Base-by-base conservation (phyloP, 2,888 invertebrate genomes). In the Drosophila bunnanda region DNA sequence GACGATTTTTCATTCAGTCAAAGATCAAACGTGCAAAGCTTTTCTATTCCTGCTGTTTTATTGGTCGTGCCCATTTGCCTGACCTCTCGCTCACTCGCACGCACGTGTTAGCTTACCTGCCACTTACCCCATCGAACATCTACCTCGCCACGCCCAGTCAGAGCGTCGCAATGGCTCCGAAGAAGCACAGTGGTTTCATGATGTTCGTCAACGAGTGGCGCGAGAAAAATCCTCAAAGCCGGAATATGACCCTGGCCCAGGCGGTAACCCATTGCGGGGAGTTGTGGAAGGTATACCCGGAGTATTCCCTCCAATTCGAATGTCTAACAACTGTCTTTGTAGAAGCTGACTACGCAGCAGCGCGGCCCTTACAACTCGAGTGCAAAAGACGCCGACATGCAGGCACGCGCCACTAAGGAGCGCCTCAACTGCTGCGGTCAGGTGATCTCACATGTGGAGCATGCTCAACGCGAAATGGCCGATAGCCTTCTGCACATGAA, bases 171-270 rank as follows among this genome's bases (percentile, higher is more conserved):
- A 91, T 91, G 91, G 69, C 90, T 0, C 89, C 91, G 2, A 90
- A 89, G 30, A 90, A 88, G 44, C 53, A 54, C 0, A 89, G 78
- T 59, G 89, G 67, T 0, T 91, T 91, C 25, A 91, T 92, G 91
- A 34, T 60, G 17, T 91, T 91, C 25, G 89, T 90, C 1, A 36
- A 56, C 0, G 86, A 91, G 7, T 92, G 91, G 91, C 85, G 81
- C n/a, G 57, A 44, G 0, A 80, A 76, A 0, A 69, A 80, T 55
- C 13, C 52, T 1, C 52, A 59, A 2, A 82, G 83, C 0, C 81
- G 76, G 10, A 30, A 60, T 0, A 65, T 90, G 64, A 71, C 57
- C 4, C 0, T 87, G 1, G 0, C 28, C 0, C 65, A 87, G 55
- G 91, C 91, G 0, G 79, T 91, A 1, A 8, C 15, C 0, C 78